phyloP scores from a whole-genome alignment of 2,888 invertebrate species.

The Trisateles emortualis region DNA sequence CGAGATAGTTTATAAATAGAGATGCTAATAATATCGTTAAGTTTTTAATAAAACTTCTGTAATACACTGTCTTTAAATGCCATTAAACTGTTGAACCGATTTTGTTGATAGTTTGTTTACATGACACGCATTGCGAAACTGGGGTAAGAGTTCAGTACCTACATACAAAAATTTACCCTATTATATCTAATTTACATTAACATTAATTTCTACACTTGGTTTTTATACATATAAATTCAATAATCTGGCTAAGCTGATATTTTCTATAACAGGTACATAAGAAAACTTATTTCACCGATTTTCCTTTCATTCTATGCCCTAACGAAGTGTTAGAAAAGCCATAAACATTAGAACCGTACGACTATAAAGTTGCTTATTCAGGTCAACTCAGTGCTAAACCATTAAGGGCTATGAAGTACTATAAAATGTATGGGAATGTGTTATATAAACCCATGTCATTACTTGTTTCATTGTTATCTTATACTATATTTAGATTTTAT shows the following conservation, averaged over 20 bases:
- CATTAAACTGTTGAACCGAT: too few species aligned
- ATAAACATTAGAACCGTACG: constrained; percentile 19
- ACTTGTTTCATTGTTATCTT: not conserved
- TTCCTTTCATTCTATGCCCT: constrained; percentile 19
- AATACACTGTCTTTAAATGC: too few species aligned
- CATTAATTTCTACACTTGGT: too few species aligned
- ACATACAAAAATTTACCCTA: too few species aligned
- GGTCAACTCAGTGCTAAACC: constrained; percentile 7
- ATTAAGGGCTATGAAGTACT: not conserved
- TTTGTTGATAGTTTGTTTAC: too few species aligned
- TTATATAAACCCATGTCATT: not conserved
- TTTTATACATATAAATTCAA: too few species aligned
- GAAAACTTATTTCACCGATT: constrained; percentile 23
- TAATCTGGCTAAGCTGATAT: not conserved
- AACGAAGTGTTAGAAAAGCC: not conserved
- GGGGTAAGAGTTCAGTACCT: too few species aligned
- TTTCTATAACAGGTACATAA: not conserved
- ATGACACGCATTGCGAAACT: too few species aligned
- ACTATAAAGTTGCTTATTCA: constrained; percentile 21
- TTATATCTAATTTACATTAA: too few species aligned
- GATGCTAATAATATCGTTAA: too few species aligned
- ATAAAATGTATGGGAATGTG: not conserved
- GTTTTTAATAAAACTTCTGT: too few species aligned
- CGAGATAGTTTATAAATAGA: too few species aligned
- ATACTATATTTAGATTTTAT: not conserved